A percentile compares a stretch with the other conserved stretches of the same genome.
Conservation (phyloP, 2,888 invertebrate genomes). For the Polydrusus pterygomalis region DNA sequence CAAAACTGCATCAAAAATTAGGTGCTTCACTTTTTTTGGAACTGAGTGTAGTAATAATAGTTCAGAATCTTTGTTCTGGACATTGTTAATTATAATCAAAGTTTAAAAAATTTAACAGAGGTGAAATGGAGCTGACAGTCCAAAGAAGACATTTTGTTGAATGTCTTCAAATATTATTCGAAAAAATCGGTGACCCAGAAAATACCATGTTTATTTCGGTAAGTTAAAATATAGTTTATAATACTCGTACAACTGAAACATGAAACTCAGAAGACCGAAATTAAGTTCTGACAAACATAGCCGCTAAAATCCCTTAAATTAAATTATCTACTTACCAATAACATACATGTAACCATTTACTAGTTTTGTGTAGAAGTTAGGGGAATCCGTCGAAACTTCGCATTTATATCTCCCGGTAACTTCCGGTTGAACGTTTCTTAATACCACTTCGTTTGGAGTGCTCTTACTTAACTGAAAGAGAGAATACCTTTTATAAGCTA, state of each 20-base stretch:
- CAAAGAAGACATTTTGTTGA: no score
- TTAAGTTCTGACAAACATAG: not conserved
- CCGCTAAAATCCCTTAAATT: constrained; percentile 2
- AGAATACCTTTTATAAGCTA: constrained; percentile 24
- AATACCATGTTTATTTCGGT: no score
- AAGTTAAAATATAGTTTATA: not conserved
- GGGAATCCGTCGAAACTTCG: constrained; percentile 84
- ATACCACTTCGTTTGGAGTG: constrained; percentile 78
- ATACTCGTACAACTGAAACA: not conserved
- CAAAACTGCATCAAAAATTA: no score
- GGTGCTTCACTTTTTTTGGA: no score
- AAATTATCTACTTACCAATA: constrained; percentile 77
- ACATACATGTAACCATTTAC: constrained; percentile 82
- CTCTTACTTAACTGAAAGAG: constrained; percentile 77
- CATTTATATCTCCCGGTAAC: constrained; percentile 84
- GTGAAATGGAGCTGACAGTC: no score
- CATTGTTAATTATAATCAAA: no score
- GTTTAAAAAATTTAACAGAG: no score
- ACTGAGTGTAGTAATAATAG: no score
- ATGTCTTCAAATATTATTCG: no score
- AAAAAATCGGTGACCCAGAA: no score
- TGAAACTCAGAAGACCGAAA: not conserved
- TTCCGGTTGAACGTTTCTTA: constrained; percentile 81
- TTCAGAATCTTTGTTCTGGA: no score
- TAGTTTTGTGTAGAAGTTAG: constrained; percentile 81